A percentile compares a stretch with the other conserved stretches of the same genome.
Evolutionary conservation across 2,113 vertebrate genomes (phyloP).

Genomic region (Melanerpes aurifrons): DNA sequence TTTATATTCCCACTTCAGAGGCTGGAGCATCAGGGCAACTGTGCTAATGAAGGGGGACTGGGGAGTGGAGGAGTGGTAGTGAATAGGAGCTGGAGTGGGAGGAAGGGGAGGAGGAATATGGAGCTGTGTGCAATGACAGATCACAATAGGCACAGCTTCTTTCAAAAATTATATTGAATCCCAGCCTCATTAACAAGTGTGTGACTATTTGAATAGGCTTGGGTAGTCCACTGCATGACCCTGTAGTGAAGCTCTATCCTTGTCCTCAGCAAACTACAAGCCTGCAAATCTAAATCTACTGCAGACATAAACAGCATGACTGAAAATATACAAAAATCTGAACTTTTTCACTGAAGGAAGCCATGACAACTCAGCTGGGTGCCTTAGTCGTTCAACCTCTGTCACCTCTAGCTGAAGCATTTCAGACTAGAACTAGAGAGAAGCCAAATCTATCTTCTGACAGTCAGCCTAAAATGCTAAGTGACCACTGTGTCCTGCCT

Average conservation of each 20-base stretch:
- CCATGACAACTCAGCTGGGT: background rate
- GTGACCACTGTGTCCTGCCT: background rate
- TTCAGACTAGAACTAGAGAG: background rate
- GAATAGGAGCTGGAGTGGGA: background rate
- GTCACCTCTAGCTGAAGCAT: background rate
- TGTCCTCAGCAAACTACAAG: background rate
- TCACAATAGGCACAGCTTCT: background rate
- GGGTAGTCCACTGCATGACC: background rate
- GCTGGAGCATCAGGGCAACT: background rate
- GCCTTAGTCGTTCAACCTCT: background rate
- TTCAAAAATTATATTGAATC: background rate
- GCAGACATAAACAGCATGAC: background rate
- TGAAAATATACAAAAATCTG: background rate
- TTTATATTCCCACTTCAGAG: background rate
- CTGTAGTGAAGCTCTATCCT: rapidly evolving
- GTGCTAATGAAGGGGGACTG: background rate
- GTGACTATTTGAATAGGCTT: background rate
- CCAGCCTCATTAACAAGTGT: background rate
- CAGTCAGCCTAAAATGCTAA: background rate
- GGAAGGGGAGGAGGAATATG: background rate
- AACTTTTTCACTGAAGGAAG: background rate
- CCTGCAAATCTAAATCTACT: background rate
- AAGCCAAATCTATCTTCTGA: background rate
- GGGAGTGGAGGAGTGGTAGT: rapidly evolving
- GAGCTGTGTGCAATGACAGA: background rate